A percentile compares a stretch with the other conserved stretches of the same genome.
Evolutionary conservation across 2,888 invertebrate genomes (phyloP).

Genomic region (Caprella mutica): DNA sequence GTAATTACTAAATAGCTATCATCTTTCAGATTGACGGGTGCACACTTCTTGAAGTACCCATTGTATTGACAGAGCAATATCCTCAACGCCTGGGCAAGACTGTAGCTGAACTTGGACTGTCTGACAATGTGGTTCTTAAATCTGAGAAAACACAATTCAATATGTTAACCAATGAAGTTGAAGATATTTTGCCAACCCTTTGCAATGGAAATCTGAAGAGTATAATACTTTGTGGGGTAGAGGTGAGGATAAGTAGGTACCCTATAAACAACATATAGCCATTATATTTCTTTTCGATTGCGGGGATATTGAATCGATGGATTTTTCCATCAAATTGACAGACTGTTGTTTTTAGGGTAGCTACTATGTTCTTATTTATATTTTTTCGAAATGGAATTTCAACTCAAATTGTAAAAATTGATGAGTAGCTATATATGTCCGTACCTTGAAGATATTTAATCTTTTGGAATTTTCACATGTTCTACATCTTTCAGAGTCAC

Average conservation of each 20-base stretch:
- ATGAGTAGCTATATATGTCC: too few species aligned
- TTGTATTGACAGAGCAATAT: slow-evolving; percentile 59
- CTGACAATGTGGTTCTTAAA: slow-evolving; percentile 41
- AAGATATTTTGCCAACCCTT: slow-evolving; percentile 47
- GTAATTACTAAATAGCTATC: not conserved
- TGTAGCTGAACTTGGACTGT: slow-evolving; percentile 57
- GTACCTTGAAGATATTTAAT: too few species aligned
- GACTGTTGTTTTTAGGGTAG: too few species aligned
- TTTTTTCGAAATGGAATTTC: too few species aligned
- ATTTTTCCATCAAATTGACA: too few species aligned
- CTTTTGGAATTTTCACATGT: too few species aligned
- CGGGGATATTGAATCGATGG: too few species aligned
- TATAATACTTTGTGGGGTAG: slow-evolving; percentile 54
- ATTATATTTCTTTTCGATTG: too few species aligned
- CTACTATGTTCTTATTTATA: too few species aligned
- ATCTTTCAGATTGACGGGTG: slow-evolving; percentile 51
- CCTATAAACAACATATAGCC: too few species aligned
- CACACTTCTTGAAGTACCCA: slow-evolving; percentile 53
- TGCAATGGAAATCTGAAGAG: slow-evolving; percentile 47
- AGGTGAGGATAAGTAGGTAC: slow-evolving; percentile 48
- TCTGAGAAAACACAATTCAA: slow-evolving; percentile 58
- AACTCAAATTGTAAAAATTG: too few species aligned
- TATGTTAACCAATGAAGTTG: slow-evolving; percentile 59
- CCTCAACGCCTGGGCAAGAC: slow-evolving; percentile 62
- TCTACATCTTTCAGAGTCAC: slow-evolving; percentile 55